phyloP scores from a whole-genome alignment of 2,113 vertebrate species.

The Neolamprologus cancellatus region DNA sequence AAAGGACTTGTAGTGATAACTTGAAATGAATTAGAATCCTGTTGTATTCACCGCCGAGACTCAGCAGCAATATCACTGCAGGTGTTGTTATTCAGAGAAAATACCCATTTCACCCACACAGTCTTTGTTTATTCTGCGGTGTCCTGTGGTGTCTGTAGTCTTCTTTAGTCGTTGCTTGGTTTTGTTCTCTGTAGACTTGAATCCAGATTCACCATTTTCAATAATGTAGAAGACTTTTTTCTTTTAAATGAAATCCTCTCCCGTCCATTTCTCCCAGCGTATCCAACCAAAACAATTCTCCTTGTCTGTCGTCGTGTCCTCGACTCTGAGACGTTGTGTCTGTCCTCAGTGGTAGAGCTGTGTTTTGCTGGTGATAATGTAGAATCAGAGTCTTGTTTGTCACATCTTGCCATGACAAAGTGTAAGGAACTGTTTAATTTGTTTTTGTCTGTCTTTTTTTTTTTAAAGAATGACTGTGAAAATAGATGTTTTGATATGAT shows the following conservation, averaged over 20 bases:
- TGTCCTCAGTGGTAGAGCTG: slow-evolving; percentile 3
- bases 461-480: slow-evolving; percentile 12
- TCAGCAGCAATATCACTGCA: not conserved
- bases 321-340: not conserved
- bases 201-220: not conserved
- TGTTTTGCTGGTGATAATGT: slow-evolving; percentile 22
- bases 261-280: not conserved
- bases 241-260: not conserved
- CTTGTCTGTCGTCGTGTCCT: not conserved
- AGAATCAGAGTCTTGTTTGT: slow-evolving; percentile 14
- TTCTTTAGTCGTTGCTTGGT: not conserved
- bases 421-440: slow-evolving; percentile 27
- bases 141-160: slow-evolving; percentile 20
- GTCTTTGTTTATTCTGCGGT: slow-evolving; percentile 6
- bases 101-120: not conserved
- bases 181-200: not conserved
- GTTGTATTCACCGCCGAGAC: not conserved
- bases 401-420: slow-evolving; percentile 45
- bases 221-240: not conserved
- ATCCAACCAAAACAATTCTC: not conserved
- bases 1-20: not conserved
- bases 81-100: not conserved
- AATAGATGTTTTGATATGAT: slow-evolving; percentile 49
- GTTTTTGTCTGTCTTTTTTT: not conserved
- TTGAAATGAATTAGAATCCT: slow-evolving; percentile 11